A percentile compares a stretch with the other conserved stretches of the same genome.
Evolutionary conservation across 2,113 vertebrate genomes (phyloP).

Genomic region (Origma solitaria): DNA sequence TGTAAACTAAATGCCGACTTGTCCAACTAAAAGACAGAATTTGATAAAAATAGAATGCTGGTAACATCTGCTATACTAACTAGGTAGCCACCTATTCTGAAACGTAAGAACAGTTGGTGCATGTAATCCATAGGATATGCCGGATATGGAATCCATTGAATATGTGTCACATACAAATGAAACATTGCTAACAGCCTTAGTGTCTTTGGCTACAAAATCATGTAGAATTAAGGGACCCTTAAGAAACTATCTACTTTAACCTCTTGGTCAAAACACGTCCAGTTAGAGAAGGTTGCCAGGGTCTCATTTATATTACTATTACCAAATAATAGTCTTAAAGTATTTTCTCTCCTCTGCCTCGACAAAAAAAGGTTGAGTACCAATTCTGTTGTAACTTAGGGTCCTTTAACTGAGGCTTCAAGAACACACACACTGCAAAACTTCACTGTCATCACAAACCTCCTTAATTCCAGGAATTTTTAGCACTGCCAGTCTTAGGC

Average conservation of each 20-base stretch:
- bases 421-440: neutral
- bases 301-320: neutral
- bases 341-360: neutral
- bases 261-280: neutral
- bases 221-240: neutral
- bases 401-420: neutral
- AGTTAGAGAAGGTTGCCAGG: neutral
- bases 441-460: neutral
- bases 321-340: neutral
- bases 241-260: neutral
- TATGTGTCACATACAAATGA: rapidly evolving
- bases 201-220: neutral
- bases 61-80: neutral
- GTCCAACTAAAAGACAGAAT: neutral
- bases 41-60: neutral
- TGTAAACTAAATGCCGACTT: neutral
- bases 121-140: neutral
- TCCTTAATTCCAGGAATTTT: neutral
- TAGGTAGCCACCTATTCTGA: neutral
- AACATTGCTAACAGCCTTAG: neutral
- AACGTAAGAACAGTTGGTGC: neutral
- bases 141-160: neutral
- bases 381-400: neutral
- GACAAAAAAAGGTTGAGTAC: neutral
- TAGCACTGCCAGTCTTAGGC: neutral